Base-by-base conservation (phyloP, 2,113 vertebrate species). In the Rhagologus leucostigma region DNA sequence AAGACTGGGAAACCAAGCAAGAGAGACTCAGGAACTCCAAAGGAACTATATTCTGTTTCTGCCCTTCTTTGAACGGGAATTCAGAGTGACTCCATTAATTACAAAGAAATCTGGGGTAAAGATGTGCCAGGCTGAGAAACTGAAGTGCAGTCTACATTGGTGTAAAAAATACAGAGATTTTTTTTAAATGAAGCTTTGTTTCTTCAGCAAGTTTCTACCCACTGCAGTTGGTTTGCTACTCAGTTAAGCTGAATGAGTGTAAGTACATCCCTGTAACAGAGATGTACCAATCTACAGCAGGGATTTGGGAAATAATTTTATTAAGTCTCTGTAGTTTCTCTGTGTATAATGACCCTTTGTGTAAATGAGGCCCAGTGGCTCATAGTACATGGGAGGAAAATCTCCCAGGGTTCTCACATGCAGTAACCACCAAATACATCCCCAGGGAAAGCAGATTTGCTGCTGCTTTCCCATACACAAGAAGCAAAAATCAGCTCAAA, bases 391-490 rank as follows among this genome's bases (percentile, higher is more conserved):
- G 41, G 56, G n/a, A 89, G 78, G 24, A 75, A 96, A 84, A n/a
- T 29, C 75, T 80, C 84, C 46, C 75, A 87, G 78, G 84, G 50
- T 73, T 89, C 87, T 82, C 93, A 77, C 82, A 88, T 47, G 42
- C 42, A 83, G 46, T 37, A 37, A 59, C 78, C 78, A 96, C 74
- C 70, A 91, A 90, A 91, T 3, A 62, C 30, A 80, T 62, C 78
- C 62, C 55, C 59, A 33, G 79, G n/a, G 78, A 96, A 82, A 87
- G 57, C 41, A 95, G 32, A 92, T 78, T 94, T 96, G 78, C 74
- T 91, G 52, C 75, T 71, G 32, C 57, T 91, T 91, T 95, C 77
- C 53, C 81, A 88, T 86, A 70, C 24, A 75, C 47, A 84, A 90
- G 86, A 87, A 89, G 73, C 21, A 81, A 88, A 56, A 91, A 84